These are phyloP conservation scores for Galemys pyrenaicus DNA, from an alignment of 2,113 vertebrate species.

Conservation along the genomic window DNA sequence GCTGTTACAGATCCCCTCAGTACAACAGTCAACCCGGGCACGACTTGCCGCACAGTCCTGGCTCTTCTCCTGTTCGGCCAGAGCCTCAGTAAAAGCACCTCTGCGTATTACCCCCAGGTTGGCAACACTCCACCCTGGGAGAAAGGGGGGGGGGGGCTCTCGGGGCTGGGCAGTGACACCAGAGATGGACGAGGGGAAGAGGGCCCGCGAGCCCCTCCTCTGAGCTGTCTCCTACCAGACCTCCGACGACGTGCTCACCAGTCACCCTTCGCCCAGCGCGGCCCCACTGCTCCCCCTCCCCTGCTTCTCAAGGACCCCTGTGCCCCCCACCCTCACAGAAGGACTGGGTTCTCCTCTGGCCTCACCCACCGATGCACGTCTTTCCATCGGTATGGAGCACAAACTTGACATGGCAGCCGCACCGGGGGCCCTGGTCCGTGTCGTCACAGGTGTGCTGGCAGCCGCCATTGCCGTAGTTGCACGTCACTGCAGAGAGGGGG, in stretches of 20 bases:
- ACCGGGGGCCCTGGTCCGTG: conserved; percentile 95
- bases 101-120: background rate
- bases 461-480: conserved; percentile 98
- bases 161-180: background rate
- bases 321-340: background rate
- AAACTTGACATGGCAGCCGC: conserved; percentile 97
- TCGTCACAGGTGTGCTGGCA: conserved; percentile 99
- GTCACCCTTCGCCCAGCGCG: background rate
- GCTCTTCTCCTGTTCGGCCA: background rate
- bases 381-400: conserved; percentile 95
- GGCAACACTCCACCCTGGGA: background rate
- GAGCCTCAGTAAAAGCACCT: background rate
- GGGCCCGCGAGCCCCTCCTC: background rate
- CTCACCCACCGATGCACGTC: conserved; percentile 97
- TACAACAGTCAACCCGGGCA: background rate
- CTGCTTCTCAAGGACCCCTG: background rate
- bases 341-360: background rate
- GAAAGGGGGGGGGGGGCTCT: background rate
- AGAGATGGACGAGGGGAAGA: background rate
- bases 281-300: background rate
- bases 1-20: background rate
- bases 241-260: background rate
- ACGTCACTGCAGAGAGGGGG: conserved; percentile 90
- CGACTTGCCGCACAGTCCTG: background rate
- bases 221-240: background rate